Evolutionary conservation across 2,888 invertebrate genomes (phyloP), one percentile per base, ranked within the genome.

Genomic region (Sarcophaga subvicina): DNA sequence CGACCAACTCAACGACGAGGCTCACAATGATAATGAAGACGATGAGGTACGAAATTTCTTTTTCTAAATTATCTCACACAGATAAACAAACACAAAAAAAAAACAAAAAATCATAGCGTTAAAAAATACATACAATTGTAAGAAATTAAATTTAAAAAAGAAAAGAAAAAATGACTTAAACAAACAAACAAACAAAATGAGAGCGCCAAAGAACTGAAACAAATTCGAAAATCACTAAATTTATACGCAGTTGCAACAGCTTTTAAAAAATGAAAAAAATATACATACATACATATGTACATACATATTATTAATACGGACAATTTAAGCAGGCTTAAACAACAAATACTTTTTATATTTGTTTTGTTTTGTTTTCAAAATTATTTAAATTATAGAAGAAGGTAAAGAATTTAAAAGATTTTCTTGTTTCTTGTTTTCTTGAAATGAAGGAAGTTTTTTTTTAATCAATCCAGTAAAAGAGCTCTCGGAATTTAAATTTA

Each of bases 41-140:
- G 89, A 92, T 83, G 91, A 91, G 89, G 91, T 92, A 80, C 90
- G 91, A 76, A 91, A 90, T 88, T 91, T 92, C 89, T 92, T 92
- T 89, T 91, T 92, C 88, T 92, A 91, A 90, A 82, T 71, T 60
- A 54, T 78, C 64, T 25, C 25, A 72, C 25, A 47, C n/a, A 73
- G n/a, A 62, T 47, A 66, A 10, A 45, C 37, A 63, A 12, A 22
- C 1, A 22, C 1, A 22, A 22, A 22, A 22, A 22, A 22, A 22
- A 63, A 8, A 17, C 37, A 66, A 66, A 66, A n/a, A 27, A 4
- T 54, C 1, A 54, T 54, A 54, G 14, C 54, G 54, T 3, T 54
- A 14, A 54, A 54, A 54, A 14, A 54, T 54, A 54, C 17, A 17
- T 54, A 54, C 54, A 54, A 4, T 14, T 54, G 12, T 54, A 54